phyloP scores from a whole-genome alignment of 1,140 invertebrate genomes.

The Lepidurus arcticus region DNA sequence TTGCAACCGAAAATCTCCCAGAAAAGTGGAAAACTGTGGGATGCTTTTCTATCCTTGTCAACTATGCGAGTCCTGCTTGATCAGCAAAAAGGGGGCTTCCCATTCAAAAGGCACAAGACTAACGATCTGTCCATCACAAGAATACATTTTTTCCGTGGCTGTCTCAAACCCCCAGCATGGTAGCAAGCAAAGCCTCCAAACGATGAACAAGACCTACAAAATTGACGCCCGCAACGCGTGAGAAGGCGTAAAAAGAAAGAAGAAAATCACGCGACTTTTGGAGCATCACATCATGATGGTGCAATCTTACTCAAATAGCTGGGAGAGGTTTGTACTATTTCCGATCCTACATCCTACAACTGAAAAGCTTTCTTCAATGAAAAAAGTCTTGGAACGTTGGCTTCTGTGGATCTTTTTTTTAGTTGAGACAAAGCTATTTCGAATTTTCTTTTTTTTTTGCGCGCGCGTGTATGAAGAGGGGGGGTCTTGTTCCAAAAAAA shows the following conservation, averaged over 20 bases:
- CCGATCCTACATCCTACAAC: too few relatives aligned
- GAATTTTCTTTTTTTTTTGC: neutral
- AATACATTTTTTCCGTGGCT: neutral
- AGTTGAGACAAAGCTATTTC: neutral
- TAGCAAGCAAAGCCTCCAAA: neutral
- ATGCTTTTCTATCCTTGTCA: constrained; percentile 22
- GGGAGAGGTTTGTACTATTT: too few relatives aligned
- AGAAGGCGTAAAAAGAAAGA: neutral
- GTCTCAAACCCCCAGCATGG: neutral
- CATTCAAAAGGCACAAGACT: constrained; percentile 19
- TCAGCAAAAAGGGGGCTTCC: constrained; percentile 13
- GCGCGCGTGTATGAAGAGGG: neutral
- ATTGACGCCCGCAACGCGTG: neutral
- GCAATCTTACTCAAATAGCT: neutral
- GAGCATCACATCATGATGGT: neutral
- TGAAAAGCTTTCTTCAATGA: neutral
- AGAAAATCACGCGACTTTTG: neutral
- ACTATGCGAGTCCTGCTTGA: neutral
- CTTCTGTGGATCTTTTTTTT: neutral
- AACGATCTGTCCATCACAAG: constrained; percentile 21
- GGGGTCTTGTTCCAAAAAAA: neutral
- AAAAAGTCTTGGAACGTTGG: neutral
- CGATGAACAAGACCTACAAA: neutral
- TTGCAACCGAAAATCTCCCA: neutral
- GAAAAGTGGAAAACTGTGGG: constrained; percentile 1